These are phyloP conservation scores for Oceanodroma leucorhoa DNA, from an alignment of 2,797 vertebrate species.

Conservation along the genomic window DNA sequence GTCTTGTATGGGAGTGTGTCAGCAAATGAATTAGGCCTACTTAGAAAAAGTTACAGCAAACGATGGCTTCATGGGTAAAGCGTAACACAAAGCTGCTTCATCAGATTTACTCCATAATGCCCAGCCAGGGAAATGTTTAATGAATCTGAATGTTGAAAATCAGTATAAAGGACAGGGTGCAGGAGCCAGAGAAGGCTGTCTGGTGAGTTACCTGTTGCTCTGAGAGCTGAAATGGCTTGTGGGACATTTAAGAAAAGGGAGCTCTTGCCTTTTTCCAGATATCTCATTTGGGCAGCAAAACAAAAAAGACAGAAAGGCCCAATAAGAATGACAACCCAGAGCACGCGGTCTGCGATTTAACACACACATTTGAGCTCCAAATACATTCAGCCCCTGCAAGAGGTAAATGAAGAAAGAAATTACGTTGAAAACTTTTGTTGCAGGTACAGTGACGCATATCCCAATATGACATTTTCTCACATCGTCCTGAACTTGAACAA, in stretches of 20 bases:
- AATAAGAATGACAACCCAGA: slow-evolving; percentile 72
- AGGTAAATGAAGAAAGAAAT: slow-evolving; percentile 75
- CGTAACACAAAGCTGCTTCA: slow-evolving; percentile 69
- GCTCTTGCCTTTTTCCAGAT: slow-evolving; percentile 79
- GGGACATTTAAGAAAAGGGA: slow-evolving; percentile 75
- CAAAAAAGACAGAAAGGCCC: slow-evolving; percentile 79
- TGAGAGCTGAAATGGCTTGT: slow-evolving; percentile 76
- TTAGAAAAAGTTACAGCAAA: slow-evolving; percentile 34
- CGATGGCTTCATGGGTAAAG: slow-evolving; percentile 73
- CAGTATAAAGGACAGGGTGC: slow-evolving; percentile 24
- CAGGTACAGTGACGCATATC: neutral
- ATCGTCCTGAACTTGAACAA: neutral
- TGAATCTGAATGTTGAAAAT: slow-evolving; percentile 65
- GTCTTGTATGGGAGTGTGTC: neutral
- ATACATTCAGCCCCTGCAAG: slow-evolving; percentile 77
- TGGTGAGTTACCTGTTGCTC: slow-evolving; percentile 78
- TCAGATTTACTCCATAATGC: slow-evolving; percentile 31
- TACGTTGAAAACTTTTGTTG: slow-evolving; percentile 51
- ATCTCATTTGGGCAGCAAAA: slow-evolving; percentile 81
- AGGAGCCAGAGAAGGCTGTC: slow-evolving; percentile 51
- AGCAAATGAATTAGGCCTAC: slow-evolving; percentile 60
- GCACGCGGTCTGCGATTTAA: slow-evolving; percentile 69
- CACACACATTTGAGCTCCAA: slow-evolving; percentile 74
- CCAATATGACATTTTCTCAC: neutral
- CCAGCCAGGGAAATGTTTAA: slow-evolving; percentile 74